phyloP scores from a whole-genome alignment of 2,797 vertebrate genomes.

The Oophaga sylvatica region DNA sequence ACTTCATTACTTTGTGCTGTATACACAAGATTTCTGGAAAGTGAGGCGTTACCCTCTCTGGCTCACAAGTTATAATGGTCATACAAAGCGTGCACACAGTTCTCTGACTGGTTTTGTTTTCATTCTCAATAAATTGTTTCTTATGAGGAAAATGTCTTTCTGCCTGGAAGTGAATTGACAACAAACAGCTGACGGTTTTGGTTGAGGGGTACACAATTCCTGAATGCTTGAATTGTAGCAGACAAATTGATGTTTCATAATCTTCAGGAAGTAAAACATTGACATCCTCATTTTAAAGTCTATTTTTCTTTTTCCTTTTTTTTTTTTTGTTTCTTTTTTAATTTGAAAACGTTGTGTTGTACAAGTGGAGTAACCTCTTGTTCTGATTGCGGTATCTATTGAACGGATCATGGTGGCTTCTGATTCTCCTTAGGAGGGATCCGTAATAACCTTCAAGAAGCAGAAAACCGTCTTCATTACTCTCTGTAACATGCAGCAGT shows the following conservation, averaged over 20 bases:
- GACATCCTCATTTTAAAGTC: constrained; percentile 43
- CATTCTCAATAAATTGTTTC: constrained; percentile 99
- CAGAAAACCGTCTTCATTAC: constrained; percentile 72
- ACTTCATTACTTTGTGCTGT: constrained; percentile 92
- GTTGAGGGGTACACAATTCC: constrained; percentile 73
- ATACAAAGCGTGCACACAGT: constrained; percentile 88
- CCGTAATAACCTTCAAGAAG: constrained; percentile 76
- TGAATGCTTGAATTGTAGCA: constrained; percentile 67
- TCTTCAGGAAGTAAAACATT: constrained; percentile 76
- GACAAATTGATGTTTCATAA: constrained; percentile 71
- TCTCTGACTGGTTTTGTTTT: constrained; percentile 91
- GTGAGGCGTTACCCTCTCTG: constrained; percentile 89
- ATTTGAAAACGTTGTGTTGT: constrained; percentile 80
- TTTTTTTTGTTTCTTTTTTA: constrained; percentile 67
- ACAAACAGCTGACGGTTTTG: constrained; percentile 76
- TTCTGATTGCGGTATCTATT: constrained; percentile 70
- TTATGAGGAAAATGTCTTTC: constrained; percentile 98
- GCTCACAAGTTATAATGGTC: constrained; percentile 93
- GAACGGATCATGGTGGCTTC: constrained; percentile 72
- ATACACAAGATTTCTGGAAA: constrained; percentile 97
- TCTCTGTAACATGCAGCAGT: constrained; percentile 75
- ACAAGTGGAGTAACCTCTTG: constrained; percentile 74
- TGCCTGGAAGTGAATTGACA: constrained; percentile 98
- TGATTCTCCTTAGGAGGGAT: constrained; percentile 75
- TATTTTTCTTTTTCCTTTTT: constrained; percentile 62